Percentiles rank a stretch among this genome's conserved stretches.
Evolutionary conservation across 1,140 invertebrate genomes (phyloP).

Genomic region (Vanessa atalanta): DNA sequence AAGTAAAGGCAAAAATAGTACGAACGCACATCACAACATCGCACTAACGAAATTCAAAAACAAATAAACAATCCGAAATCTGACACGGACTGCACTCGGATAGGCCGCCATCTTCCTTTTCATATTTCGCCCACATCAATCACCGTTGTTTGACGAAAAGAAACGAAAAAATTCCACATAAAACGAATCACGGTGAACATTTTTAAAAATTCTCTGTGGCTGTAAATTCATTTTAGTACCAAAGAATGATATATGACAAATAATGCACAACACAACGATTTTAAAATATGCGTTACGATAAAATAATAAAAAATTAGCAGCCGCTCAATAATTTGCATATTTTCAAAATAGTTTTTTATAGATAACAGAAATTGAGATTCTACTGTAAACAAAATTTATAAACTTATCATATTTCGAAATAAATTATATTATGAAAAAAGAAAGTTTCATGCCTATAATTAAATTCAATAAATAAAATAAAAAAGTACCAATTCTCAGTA

Average conservation of each 20-base stretch:
- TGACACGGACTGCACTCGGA: slow-evolving; percentile 20
- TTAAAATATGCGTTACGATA: too few species aligned
- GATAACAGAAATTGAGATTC: too few species aligned
- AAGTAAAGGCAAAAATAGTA: neutral
- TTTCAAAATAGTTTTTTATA: too few species aligned
- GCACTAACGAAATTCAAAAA: slow-evolving; percentile 4
- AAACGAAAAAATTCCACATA: slow-evolving; percentile 28
- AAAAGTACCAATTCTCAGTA: neutral
- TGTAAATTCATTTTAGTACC: slow-evolving; percentile 1
- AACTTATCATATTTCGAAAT: too few species aligned
- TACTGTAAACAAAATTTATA: too few species aligned
- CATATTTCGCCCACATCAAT: slow-evolving; percentile 47
- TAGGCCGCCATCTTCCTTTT: slow-evolving; percentile 28
- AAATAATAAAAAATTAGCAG: too few species aligned
- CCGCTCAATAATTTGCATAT: too few species aligned
- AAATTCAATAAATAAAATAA: neutral
- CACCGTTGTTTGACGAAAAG: slow-evolving; percentile 47
- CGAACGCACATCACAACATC: neutral
- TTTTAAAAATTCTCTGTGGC: slow-evolving; percentile 5
- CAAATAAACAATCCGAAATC: slow-evolving; percentile 24
- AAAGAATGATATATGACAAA: neutral
- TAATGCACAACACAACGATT: too few species aligned
- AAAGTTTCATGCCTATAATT: neutral
- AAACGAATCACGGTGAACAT: slow-evolving; percentile 10
- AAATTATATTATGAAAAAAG: too few species aligned